Evolutionary conservation across 2,113 vertebrate species (phyloP).

Genomic region (Lampris incognitus): DNA sequence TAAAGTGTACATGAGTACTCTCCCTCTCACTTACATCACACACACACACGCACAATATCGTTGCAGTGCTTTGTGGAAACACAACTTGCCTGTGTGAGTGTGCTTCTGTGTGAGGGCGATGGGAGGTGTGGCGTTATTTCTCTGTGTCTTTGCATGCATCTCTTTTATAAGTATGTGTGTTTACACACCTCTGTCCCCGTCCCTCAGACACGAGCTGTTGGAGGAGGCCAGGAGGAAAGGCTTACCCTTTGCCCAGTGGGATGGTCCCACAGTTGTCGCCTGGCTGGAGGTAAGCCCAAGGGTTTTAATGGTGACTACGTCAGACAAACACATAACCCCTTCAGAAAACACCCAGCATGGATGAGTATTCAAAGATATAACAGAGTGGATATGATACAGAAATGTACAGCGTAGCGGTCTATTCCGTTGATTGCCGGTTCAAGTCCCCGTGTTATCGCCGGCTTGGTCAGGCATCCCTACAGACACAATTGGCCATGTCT

Average conservation of each 20-base stretch:
- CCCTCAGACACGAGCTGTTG: slow-evolving; percentile 93
- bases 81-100: slow-evolving; percentile 11
- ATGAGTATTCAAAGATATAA: too few species aligned
- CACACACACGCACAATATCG: not conserved
- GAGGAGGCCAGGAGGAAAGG: slow-evolving; percentile 98
- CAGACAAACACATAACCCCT: too few species aligned
- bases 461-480: too few species aligned
- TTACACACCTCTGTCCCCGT: slow-evolving; percentile 49
- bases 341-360: too few species aligned
- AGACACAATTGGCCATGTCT: too few species aligned
- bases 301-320: too few species aligned
- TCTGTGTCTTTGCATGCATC: slow-evolving; percentile 19
- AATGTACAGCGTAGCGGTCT: too few species aligned
- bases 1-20: slow-evolving; percentile 33
- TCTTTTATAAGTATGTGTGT: not conserved
- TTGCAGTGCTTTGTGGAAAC: slow-evolving; percentile 13
- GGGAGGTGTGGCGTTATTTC: slow-evolving; percentile 4
- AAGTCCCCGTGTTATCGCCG: too few species aligned
- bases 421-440: too few species aligned
- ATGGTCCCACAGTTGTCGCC: slow-evolving; percentile 95
- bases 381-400: too few species aligned
- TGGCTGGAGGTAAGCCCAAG: slow-evolving; percentile 91
- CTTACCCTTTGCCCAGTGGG: slow-evolving; percentile 98
- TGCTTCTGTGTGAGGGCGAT: not conserved
- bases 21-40: slow-evolving; percentile 23